Evolutionary conservation across 2,888 invertebrate genomes (phyloP).

Genomic region (Euplagia quadripunctaria): DNA sequence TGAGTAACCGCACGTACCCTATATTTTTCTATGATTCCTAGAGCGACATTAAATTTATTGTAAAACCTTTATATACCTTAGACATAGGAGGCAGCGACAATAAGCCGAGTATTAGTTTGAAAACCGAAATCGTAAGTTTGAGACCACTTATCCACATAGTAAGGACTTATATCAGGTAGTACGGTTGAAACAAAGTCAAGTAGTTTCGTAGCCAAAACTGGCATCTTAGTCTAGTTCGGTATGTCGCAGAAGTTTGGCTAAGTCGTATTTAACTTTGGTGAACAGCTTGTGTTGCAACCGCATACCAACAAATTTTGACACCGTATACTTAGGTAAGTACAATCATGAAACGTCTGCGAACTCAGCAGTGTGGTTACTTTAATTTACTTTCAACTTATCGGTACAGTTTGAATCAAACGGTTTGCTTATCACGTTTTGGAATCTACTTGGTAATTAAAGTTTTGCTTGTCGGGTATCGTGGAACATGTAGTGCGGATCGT

Average conservation of each 20-base stretch:
- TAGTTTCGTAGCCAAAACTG: conserved; percentile 73
- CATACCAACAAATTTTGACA: conserved; percentile 84
- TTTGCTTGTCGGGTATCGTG: conserved; percentile 43
- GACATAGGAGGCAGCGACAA: conserved; percentile 13
- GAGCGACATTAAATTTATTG: conserved; percentile 7
- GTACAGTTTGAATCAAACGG: conserved; percentile 57
- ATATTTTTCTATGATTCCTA: conserved; percentile 19
- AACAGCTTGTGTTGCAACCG: conserved; percentile 81
- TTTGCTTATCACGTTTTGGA: conserved; percentile 58
- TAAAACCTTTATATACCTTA: conserved; percentile 9
- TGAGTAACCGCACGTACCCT: conserved; percentile 2
- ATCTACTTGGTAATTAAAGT: conserved; percentile 60
- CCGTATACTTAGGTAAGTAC: conserved; percentile 67
- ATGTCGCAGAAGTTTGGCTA: conserved; percentile 79
- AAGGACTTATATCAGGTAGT: conserved; percentile 48
- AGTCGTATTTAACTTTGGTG: conserved; percentile 83
- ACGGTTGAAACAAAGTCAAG: conserved; percentile 62
- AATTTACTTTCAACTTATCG: conserved; percentile 67
- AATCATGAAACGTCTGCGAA: conserved; percentile 57
- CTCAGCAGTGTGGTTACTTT: conserved; percentile 52
- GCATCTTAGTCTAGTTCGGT: conserved; percentile 77
- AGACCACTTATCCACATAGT: conserved; percentile 24
- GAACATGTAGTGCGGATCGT: conserved; percentile 26
- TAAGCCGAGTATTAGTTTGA: conserved; percentile 21
- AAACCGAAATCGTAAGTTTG: conserved; percentile 35